phyloP scores from a whole-genome alignment of 2,113 vertebrate species.

The Lontra canadensis region DNA sequence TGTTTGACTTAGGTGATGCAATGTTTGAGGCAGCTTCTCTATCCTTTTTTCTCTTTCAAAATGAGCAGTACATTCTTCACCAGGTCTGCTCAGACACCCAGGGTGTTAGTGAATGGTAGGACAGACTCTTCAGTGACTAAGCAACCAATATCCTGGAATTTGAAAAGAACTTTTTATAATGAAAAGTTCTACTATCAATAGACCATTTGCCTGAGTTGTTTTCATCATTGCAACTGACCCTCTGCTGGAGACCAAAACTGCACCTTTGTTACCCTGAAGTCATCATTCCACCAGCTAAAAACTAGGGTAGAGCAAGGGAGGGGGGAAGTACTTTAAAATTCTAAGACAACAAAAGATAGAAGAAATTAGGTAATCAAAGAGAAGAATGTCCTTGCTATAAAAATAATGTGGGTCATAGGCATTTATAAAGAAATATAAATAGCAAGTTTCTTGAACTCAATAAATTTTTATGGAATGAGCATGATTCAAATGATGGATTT shows the following conservation, averaged over 20 bases:
- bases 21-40: conserved; percentile 40
- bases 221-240: conserved; percentile 53
- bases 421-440: conserved; percentile 47
- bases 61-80: conserved; percentile 71
- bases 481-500: conserved; percentile 49
- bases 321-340: conserved; percentile 10
- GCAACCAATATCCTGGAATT: conserved; percentile 71
- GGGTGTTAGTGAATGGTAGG: conserved; percentile 63
- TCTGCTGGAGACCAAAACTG: conserved; percentile 54
- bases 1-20: conserved; percentile 44
- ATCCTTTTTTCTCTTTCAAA: conserved; percentile 59
- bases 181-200: conserved; percentile 66
- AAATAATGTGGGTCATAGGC: conserved; percentile 34
- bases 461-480: conserved; percentile 29
- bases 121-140: conserved; percentile 70
- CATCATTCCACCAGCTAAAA: conserved; percentile 41
- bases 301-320: not conserved
- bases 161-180: conserved; percentile 72
- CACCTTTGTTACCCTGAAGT: conserved; percentile 28
- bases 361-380: conserved; percentile 46
- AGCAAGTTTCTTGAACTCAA: conserved; percentile 32
- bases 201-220: conserved; percentile 61
- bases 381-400: conserved; percentile 41
- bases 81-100: conserved; percentile 69
- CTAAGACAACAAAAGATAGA: conserved; percentile 32